Evolutionary conservation across 2,888 invertebrate species (phyloP), one percentile per base, ranked within the genome.

Genomic region (Cheilosia vernalis): DNA sequence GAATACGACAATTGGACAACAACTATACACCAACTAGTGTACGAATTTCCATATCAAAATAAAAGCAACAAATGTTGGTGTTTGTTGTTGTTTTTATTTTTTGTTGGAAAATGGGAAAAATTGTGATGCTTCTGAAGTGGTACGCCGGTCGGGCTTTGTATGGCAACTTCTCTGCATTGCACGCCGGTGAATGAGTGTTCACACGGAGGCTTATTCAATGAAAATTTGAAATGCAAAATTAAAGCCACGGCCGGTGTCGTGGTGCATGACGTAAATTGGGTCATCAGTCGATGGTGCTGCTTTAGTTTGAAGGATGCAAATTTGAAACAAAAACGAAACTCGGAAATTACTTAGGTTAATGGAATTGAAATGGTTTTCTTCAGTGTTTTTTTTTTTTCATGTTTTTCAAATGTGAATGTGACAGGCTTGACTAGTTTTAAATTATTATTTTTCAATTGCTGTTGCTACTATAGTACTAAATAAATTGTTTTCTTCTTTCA

Each of bases 1-100:
- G 55, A n/a, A 63, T 24, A 64, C 55, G 42, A 42, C 73, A 61
- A 53, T 77, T 61, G 60, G 53, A 56, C 60, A 66, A 58, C 47
- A 37, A 72, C 21, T n/a, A 21, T n/a, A 21, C 6, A 30, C 40
- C 19, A 17, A 24, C 60, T 42, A 17, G 21, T 40, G 40, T 51
- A 42, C 58, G 66, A 42, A 70, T 70, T 69, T 70, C 47, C 69
- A 56, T 53, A 61, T 55, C 63, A 47, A 78, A 78, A 78, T 70
- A 37, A 51, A 61, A 19, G 69, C 77, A 78, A 70, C 69, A 70
- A 55, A 51, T 67, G 60, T 44, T 9, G 9, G 9, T 9, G 2
- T 7, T 40, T 33, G 2, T 3, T 10, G 0, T 10, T 33, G 2
- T 33, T 10, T 33, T 33, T 33, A 10, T 37, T 5, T n/a, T 44